A percentile compares a stretch with the other conserved stretches of the same genome.
These are phyloP conservation scores for Heterodera schachtii DNA, from an alignment of 1,140 invertebrate species.

Conservation along the genomic window DNA sequence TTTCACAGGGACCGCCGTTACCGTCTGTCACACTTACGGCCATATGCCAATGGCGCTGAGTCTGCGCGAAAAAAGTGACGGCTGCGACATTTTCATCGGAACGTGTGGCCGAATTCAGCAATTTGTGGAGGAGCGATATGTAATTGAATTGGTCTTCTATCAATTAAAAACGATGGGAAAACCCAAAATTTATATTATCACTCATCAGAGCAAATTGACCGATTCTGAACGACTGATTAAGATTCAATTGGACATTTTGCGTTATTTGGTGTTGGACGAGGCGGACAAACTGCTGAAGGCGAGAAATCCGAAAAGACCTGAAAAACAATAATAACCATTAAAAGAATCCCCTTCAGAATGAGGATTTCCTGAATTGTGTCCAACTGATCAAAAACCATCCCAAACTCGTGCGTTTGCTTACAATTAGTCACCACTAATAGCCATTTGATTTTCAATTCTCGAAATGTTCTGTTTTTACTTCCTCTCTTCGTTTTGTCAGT, in stretches of 20 bases:
- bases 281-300: slow-evolving; percentile 40
- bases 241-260: slow-evolving; percentile 35
- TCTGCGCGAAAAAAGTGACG: neutral
- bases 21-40: slow-evolving; percentile 26
- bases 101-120: slow-evolving; percentile 32
- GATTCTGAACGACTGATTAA: neutral
- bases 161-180: neutral
- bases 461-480: neutral
- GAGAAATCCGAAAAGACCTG: too few relatives aligned
- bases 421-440: too few relatives aligned
- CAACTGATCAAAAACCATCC: slow-evolving; percentile 16
- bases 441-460: neutral
- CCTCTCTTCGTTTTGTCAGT: slow-evolving; percentile 13
- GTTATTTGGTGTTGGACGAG: slow-evolving; percentile 41
- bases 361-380: slow-evolving; percentile 24
- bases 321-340: neutral
- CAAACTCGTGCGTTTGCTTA: neutral
- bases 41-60: slow-evolving; percentile 33
- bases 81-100: slow-evolving; percentile 39
- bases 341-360: neutral
- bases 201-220: too few relatives aligned
- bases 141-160: neutral
- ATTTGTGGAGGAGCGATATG: slow-evolving; percentile 33
- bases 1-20: slow-evolving; percentile 26
- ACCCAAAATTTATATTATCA: neutral